These are phyloP conservation scores for Andrena haemorrhoa DNA, from an alignment of 2,888 invertebrate genomes.

Conservation along the genomic window DNA sequence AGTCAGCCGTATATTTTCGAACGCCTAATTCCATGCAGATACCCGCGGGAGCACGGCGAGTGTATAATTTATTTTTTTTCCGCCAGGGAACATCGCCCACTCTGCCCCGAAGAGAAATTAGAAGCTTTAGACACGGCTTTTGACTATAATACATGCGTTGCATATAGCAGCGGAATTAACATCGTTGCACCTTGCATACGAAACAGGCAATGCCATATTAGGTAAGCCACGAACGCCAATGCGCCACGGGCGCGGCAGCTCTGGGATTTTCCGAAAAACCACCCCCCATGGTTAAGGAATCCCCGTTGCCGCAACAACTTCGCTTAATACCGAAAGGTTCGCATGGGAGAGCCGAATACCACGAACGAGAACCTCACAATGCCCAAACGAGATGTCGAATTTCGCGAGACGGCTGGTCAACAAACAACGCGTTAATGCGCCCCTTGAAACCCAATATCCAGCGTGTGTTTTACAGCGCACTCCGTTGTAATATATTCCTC, in stretches of 20 bases:
- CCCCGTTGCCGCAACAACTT: background rate
- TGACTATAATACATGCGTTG: constrained; percentile 53
- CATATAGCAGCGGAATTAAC: constrained; percentile 53
- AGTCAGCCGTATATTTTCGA: background rate
- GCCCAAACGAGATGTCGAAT: background rate
- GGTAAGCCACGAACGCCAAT: constrained; percentile 50
- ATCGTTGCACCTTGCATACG: constrained; percentile 50
- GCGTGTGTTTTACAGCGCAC: background rate
- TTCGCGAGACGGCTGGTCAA: background rate
- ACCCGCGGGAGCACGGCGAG: background rate
- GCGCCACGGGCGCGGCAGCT: constrained; percentile 27
- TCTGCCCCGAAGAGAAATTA: constrained; percentile 42
- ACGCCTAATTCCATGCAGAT: constrained; percentile 4
- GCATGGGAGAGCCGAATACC: background rate
- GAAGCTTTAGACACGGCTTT: constrained; percentile 56
- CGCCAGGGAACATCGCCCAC: constrained; percentile 10
- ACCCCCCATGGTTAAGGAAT: constrained; percentile 20
- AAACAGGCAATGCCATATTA: constrained; percentile 51
- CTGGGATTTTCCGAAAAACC: constrained; percentile 44
- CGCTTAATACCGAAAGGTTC: constrained; percentile 1
- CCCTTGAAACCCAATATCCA: background rate
- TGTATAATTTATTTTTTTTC: constrained; percentile 31
- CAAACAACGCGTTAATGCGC: background rate
- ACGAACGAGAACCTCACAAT: background rate
- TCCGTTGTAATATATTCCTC: background rate